phyloP scores from a whole-genome alignment of 2,797 vertebrate species.

The Sebastes trivittatus region DNA sequence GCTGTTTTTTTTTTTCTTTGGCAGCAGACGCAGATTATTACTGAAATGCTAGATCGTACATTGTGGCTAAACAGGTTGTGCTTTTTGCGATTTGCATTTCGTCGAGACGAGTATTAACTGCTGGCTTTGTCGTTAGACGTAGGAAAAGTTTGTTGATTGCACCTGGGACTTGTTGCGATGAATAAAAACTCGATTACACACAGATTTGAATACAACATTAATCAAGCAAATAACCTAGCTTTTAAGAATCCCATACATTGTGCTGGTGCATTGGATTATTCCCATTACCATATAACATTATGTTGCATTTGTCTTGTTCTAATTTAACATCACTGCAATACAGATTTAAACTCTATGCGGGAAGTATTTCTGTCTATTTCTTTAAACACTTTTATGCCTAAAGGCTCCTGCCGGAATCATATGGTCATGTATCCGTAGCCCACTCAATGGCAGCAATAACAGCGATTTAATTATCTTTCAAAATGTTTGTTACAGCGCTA shows the following conservation, averaged over 20 bases:
- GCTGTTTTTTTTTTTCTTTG: background rate
- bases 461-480: slow-evolving; percentile 32
- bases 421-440: background rate
- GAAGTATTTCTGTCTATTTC: slow-evolving; percentile 2
- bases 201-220: slow-evolving; percentile 38
- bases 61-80: background rate
- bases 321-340: background rate
- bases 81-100: slow-evolving; percentile 20
- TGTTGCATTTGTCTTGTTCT: slow-evolving; percentile 12
- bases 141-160: slow-evolving; percentile 32
- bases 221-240: slow-evolving; percentile 29
- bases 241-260: slow-evolving; percentile 17
- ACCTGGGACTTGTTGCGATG: slow-evolving; percentile 22
- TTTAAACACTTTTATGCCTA: background rate
- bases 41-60: background rate
- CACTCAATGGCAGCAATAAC: slow-evolving; percentile 22
- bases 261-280: slow-evolving; percentile 8
- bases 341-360: slow-evolving; percentile 7
- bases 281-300: slow-evolving; percentile 4
- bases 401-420: slow-evolving; percentile 3
- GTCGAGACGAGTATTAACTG: slow-evolving; percentile 8
- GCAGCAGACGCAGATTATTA: slow-evolving; percentile 11
- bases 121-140: slow-evolving; percentile 18
- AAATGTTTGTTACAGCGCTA: slow-evolving; percentile 24
- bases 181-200: slow-evolving; percentile 35